Evolutionary conservation across 2,113 vertebrate species (phyloP).

Genomic region (Todiramphus saurophagus): DNA sequence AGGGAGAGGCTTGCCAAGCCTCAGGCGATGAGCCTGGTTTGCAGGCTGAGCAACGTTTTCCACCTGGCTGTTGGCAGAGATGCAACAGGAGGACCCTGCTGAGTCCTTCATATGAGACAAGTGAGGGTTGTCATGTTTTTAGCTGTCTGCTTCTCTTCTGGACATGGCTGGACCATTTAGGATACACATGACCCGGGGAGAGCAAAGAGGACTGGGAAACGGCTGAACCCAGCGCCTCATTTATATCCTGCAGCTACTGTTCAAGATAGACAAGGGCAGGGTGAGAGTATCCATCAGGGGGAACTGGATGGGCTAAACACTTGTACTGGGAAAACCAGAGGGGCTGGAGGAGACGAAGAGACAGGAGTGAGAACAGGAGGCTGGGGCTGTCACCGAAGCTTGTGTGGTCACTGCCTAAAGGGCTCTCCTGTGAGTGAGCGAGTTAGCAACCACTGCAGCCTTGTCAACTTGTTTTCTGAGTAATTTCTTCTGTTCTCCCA

Average conservation of each 20-base stretch:
- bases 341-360: background rate
- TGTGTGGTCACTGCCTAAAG: background rate
- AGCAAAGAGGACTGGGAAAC: background rate
- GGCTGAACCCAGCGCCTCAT: background rate
- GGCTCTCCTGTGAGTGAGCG: background rate
- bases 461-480: background rate
- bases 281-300: background rate
- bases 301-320: background rate
- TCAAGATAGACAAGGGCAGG: background rate
- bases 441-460: background rate
- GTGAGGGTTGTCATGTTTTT: background rate
- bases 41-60: background rate
- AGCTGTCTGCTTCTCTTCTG: background rate
- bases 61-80: rapidly evolving
- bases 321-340: background rate
- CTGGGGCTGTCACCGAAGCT: background rate
- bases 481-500: background rate
- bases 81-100: background rate
- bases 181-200: background rate
- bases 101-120: background rate
- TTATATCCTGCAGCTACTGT: background rate
- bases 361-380: background rate
- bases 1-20: background rate
- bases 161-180: background rate
- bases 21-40: background rate